These are phyloP conservation scores for Pagrus major DNA, from an alignment of 2,113 vertebrate species.

Conservation along the genomic window DNA sequence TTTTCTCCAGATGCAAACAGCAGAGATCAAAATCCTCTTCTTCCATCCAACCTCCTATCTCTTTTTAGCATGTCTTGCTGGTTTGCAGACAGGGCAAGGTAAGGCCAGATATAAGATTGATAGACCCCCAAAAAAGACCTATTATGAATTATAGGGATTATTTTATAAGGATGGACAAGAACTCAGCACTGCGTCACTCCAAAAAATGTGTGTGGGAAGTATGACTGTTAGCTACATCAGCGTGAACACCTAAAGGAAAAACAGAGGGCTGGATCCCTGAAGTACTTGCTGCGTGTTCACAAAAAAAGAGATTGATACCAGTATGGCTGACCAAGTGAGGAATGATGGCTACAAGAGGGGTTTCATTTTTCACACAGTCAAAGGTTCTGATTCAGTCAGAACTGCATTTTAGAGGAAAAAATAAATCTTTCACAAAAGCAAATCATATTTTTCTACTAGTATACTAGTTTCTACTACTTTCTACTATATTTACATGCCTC, in stretches of 20 bases:
- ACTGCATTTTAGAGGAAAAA: not conserved
- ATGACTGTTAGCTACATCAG: slow-evolving; percentile 34
- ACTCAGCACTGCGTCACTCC: slow-evolving; percentile 50
- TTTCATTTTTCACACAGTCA: slow-evolving; percentile 50
- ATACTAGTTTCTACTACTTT: too few species aligned
- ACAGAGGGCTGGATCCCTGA: slow-evolving; percentile 41
- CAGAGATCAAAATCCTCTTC: not conserved
- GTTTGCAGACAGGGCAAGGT: not conserved
- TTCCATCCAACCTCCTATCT: slow-evolving; percentile 10
- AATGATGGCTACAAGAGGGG: slow-evolving; percentile 16
- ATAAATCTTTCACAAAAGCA: not conserved
- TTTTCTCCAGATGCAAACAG: slow-evolving; percentile 12
- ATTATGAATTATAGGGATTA: slow-evolving; percentile 71
- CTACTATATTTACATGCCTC: not conserved
- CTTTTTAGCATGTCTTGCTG: slow-evolving; percentile 8
- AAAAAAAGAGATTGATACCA: slow-evolving; percentile 47
- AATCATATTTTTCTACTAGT: not conserved
- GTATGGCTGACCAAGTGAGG: slow-evolving; percentile 36
- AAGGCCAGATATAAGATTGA: slow-evolving; percentile 17
- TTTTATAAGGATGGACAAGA: slow-evolving; percentile 54
- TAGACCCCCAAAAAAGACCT: slow-evolving; percentile 17
- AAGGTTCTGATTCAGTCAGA: slow-evolving; percentile 17
- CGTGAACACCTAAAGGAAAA: slow-evolving; percentile 57
- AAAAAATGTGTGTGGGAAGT: not conserved
- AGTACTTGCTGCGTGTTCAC: slow-evolving; percentile 50